Conservation (phyloP, 2,888 invertebrate genomes). For the Cryptus viduatorius region DNA sequence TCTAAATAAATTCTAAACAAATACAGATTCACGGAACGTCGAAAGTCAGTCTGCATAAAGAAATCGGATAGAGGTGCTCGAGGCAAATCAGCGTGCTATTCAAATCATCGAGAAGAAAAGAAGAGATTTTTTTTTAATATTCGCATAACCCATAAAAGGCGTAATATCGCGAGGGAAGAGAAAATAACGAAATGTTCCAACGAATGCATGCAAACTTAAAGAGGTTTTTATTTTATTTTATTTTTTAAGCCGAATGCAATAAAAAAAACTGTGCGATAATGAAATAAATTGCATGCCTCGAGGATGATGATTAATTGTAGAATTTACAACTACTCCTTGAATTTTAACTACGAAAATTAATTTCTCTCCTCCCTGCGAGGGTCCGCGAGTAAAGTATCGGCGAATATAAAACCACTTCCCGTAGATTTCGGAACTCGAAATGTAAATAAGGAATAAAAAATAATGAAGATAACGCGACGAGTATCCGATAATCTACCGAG, state of each 20-base stretch:
- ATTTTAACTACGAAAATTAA: conserved; percentile 12
- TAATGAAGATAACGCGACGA: conserved; percentile 25
- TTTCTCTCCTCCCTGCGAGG: conserved; percentile 18
- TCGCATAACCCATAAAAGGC: conserved; percentile 20
- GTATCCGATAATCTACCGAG: conserved; percentile 50
- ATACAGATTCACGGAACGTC: conserved; percentile 63
- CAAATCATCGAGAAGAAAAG: neutral
- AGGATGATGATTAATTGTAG: conserved; percentile 21
- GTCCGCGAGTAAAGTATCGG: neutral
- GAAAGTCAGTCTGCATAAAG: conserved; percentile 57
- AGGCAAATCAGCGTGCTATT: conserved; percentile 21
- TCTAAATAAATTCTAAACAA: conserved; percentile 45
- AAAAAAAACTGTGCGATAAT: conserved; percentile 20
- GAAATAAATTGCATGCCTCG: conserved; percentile 12
- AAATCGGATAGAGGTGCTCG: conserved; percentile 40
- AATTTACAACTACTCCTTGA: neutral
- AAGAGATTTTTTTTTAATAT: neutral
- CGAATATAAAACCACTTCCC: conserved; percentile 31
- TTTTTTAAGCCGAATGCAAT: conserved; percentile 7
- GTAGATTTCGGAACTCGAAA: conserved; percentile 15
- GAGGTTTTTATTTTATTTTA: conserved; percentile 9
- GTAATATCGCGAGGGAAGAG: conserved; percentile 22
- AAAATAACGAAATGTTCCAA: conserved; percentile 44
- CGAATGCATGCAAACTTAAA: conserved; percentile 44
- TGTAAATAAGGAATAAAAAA: conserved; percentile 1